Evolutionary conservation across 2,888 invertebrate genomes (phyloP), one percentile per base, ranked within the genome.

Genomic region (Erannis defoliaria): DNA sequence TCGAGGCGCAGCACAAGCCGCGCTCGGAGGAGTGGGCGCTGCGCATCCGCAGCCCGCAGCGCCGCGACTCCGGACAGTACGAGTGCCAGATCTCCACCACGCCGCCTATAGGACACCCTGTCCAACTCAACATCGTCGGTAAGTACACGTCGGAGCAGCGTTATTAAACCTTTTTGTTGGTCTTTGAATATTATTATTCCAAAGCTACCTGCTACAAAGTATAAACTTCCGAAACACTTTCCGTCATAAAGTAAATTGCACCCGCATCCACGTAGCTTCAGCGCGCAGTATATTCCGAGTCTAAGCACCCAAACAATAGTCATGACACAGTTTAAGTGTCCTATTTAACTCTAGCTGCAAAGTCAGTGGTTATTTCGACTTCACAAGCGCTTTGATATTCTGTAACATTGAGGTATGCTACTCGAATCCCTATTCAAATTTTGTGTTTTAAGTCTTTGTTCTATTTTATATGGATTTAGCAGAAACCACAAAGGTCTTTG

Each of bases 71-170:
- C 40, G 94, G 97, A 14, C 97, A 96, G 72, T 97, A 97, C 85
- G 97, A 97, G 90, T 97, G 97, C 82, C 97, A 97, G 93, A 96
- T 97, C 84, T 97, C 96, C 72, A 97, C 97, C 35, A 97, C 97
- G 68, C 97, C 97, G 54, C 97, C 97, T 50, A 95, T 97, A 50
- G 97, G 97, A 40, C 97, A 97, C 85, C 95, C 96, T 21, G 95
- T 97, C 58, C 95, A 95, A 82, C 94, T 97, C 66, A 96, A 95
- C 72, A 96, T 97, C 80, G 96, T 97, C 67, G 45, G 26, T 26
- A 26, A 26, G 26, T 26, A 26, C 26, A 26, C 26, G 26, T 26
- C 2, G 6, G 26, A 26, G 29, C 29, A 33, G 18, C 14, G 45
- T n/a, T n/a, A n/a, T n/a, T n/a, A n/a, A n/a, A n/a, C n/a, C n/a